These are phyloP conservation scores for Scomber scombrus DNA, from an alignment of 2,113 vertebrate species.

Conservation along the genomic window DNA sequence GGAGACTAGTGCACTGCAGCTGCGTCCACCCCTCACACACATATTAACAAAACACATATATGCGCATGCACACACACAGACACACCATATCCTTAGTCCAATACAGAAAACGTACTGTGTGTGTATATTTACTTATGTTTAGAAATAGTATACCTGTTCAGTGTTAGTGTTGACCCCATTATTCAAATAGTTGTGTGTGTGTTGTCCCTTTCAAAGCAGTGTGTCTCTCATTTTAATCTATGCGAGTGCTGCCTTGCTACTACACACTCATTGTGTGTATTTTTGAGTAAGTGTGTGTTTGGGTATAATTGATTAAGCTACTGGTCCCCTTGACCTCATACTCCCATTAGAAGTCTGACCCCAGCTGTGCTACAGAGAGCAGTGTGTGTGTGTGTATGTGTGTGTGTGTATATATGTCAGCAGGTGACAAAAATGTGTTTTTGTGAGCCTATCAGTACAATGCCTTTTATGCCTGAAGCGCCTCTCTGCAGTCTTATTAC, in stretches of 20 bases:
- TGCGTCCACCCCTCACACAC: neutral
- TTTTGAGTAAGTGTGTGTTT: constrained; percentile 24
- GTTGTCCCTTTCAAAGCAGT: constrained; percentile 8
- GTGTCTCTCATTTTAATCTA: constrained; percentile 18
- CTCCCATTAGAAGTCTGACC: constrained; percentile 61
- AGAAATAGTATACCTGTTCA: neutral
- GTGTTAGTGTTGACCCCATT: neutral
- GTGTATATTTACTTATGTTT: neutral
- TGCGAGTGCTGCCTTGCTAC: neutral
- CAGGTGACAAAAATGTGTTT: constrained; percentile 73
- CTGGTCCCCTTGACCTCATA: constrained; percentile 51
- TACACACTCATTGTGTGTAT: constrained; percentile 17
- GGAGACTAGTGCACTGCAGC: constrained; percentile 18
- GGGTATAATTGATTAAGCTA: constrained; percentile 55
- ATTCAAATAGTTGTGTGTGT: neutral
- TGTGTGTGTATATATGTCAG: constrained; percentile 42
- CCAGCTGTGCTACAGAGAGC: constrained; percentile 36
- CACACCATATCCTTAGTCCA: neutral
- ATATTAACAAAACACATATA: neutral
- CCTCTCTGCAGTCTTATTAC: constrained; percentile 62
- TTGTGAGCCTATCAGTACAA: constrained; percentile 58
- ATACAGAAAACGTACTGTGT: neutral
- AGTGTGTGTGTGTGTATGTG: constrained; percentile 24
- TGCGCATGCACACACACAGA: neutral
- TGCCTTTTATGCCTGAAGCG: constrained; percentile 57